These are phyloP conservation scores for Drosophila mayri DNA, from an alignment of 1,140 invertebrate genomes.

Conservation along the genomic window DNA sequence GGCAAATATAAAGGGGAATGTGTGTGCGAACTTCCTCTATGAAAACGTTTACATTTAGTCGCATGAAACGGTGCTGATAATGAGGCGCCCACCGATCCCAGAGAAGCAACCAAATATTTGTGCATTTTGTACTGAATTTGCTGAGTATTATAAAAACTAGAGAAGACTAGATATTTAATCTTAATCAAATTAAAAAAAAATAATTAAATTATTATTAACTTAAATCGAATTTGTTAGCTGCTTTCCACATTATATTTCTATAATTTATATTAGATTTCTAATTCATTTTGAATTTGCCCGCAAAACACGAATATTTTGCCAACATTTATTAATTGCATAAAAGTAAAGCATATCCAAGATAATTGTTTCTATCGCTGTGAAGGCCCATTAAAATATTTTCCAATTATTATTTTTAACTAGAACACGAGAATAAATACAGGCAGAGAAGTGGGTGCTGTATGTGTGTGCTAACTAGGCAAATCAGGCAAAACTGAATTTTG, in stretches of 20 bases:
- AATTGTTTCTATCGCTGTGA: not conserved
- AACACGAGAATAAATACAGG: conserved; percentile 8
- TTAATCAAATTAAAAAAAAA: not conserved
- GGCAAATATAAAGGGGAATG: conserved; percentile 49
- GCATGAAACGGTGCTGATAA: conserved; percentile 24
- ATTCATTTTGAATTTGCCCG: not conserved
- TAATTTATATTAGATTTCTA: not conserved
- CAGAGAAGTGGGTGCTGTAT: not conserved
- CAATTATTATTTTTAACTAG: conserved; percentile 17
- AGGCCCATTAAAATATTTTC: conserved; percentile 11
- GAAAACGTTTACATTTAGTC: conserved; percentile 49
- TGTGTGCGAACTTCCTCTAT: conserved; percentile 26
- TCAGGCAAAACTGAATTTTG: conserved; percentile 31
- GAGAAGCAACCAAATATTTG: conserved; percentile 18
- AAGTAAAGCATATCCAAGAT: not conserved
- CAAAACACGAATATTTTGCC: not conserved
- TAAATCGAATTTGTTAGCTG: not conserved
- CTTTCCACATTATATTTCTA: not conserved
- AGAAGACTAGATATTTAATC: not conserved
- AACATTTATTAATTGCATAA: conserved; percentile 8
- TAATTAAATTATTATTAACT: not conserved
- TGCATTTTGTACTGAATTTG: conserved; percentile 6
- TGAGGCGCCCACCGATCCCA: conserved; percentile 18
- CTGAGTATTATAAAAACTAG: too few species aligned
- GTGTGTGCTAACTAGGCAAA: conserved; percentile 52